Conservation (phyloP, 1,140 invertebrate genomes). For the Drosophila auraria region DNA sequence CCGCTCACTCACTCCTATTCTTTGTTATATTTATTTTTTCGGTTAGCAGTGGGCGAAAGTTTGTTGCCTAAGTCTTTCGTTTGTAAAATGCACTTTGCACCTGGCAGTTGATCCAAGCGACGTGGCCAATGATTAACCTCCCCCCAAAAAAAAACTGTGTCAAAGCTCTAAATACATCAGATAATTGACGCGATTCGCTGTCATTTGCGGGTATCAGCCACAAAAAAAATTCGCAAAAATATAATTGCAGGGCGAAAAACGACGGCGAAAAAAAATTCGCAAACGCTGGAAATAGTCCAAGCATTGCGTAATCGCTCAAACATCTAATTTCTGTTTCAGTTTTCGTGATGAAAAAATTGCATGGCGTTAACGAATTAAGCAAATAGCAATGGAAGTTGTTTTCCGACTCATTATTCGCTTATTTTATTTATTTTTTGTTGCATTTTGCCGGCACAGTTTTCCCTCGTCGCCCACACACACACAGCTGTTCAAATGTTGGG, state of each 20-base stretch:
- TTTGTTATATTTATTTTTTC: slow-evolving; percentile 18
- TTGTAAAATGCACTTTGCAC: slow-evolving; percentile 66
- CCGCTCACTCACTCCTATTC: slow-evolving; percentile 5
- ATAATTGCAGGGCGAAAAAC: slow-evolving; percentile 46
- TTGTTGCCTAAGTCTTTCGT: slow-evolving; percentile 58
- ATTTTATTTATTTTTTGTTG: slow-evolving; percentile 15
- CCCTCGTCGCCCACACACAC: slow-evolving; percentile 27
- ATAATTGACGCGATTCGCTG: slow-evolving; percentile 33
- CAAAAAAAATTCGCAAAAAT: slow-evolving; percentile 64
- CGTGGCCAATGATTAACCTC: slow-evolving; percentile 61
- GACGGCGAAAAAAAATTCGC: slow-evolving; percentile 34
- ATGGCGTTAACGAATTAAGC: slow-evolving; percentile 75
- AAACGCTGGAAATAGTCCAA: slow-evolving; percentile 49
- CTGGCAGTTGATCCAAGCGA: slow-evolving; percentile 57
- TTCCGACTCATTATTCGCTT: slow-evolving; percentile 38
- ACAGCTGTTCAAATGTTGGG: slow-evolving; percentile 65
- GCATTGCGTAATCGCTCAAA: slow-evolving; percentile 60
- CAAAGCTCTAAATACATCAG: slow-evolving; percentile 50
- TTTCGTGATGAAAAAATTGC: slow-evolving; percentile 60
- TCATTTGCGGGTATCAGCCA: slow-evolving; percentile 44
- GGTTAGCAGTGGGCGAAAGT: slow-evolving; percentile 58
- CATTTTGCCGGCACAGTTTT: slow-evolving; percentile 48
- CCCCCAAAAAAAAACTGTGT: slow-evolving; percentile 45
- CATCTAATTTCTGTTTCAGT: slow-evolving; percentile 39
- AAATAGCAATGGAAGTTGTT: slow-evolving; percentile 65